A percentile compares a stretch with the other conserved stretches of the same genome.
These are phyloP conservation scores for Hypotaenidia philippensis DNA, from an alignment of 2,797 vertebrate species.

Conservation along the genomic window DNA sequence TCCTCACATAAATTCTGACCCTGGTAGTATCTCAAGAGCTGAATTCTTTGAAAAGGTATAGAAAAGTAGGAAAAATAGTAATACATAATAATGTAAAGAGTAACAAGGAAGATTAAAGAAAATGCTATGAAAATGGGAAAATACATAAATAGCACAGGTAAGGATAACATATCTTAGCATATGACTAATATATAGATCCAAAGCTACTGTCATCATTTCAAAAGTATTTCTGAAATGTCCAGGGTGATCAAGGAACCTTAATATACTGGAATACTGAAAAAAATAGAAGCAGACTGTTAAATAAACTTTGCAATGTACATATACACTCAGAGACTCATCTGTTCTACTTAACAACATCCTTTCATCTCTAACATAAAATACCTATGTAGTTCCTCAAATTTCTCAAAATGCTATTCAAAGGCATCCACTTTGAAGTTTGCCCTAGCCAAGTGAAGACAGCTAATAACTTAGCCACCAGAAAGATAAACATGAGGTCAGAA, in stretches of 20 bases:
- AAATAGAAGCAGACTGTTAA: constrained; percentile 30
- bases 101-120: not conserved
- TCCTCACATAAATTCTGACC: not conserved
- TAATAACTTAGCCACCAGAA: constrained; percentile 67
- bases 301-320: constrained; percentile 48
- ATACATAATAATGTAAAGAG: not conserved
- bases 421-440: constrained; percentile 50
- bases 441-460: constrained; percentile 48
- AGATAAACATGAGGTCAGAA: constrained; percentile 63
- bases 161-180: not conserved
- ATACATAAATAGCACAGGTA: not conserved
- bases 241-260: not conserved
- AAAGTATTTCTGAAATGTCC: constrained; percentile 37
- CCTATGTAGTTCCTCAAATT: constrained; percentile 51
- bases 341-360: constrained; percentile 59
- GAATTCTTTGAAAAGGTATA: not conserved
- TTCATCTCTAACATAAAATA: constrained; percentile 64
- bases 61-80: not conserved
- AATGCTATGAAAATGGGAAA: not conserved
- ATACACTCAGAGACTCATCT: constrained; percentile 29
- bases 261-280: constrained; percentile 28
- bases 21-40: not conserved
- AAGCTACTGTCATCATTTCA: not conserved
- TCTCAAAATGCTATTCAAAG: constrained; percentile 47
- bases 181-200: not conserved